Evolutionary conservation across 1,140 invertebrate species (phyloP), one percentile per base, ranked within the genome.

Genomic region (Tenebrio molitor): DNA sequence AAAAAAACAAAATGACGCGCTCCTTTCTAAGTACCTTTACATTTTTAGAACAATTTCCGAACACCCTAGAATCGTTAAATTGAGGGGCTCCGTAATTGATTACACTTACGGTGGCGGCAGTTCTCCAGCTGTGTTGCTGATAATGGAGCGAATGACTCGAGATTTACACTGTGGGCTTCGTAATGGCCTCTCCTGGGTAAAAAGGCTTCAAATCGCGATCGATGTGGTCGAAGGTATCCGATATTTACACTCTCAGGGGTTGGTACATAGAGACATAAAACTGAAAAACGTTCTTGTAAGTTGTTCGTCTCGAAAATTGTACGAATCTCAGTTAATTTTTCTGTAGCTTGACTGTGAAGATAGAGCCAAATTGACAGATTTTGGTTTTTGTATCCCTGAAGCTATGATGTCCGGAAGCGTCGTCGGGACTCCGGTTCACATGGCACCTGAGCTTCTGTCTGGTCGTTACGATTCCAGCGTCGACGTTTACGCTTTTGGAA

Each of bases 331-430:
- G 68, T 64, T 4, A 25, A 42, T 10, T 29, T 44, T 68, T 50
- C 72, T 79, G 42, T 68, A 83, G 82, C 83, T 97, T 71, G 94
- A 96, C 82, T 83, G 82, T 3, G 81, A 88, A 2, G 90, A 92
- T 78, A 87, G 94, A 25, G 95, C 92, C 0, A 94, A 95, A 81
- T 85, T 97, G 17, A 95, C 94, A 0, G 95, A 97, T 85, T 88
- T 97, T 3, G 95, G 95, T 0, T 97, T 97, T 84, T 97, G 95
- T 80, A 95, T 96, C 77, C 93, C 94, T 0, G 94, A 93, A 83
- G 93, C 94, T 0, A 95, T 97, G 89, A 94, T 97, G 88, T 95
- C 92, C 2, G 94, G 91, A 8, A 93, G 91, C 74, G 89, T 94
- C 65, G 92, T 94, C 6, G 95, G 95, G 12, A 96, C 95, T 4